These are phyloP conservation scores for Trochalopteron elliotii DNA, from an alignment of 2,113 vertebrate genomes.

Conservation along the genomic window DNA sequence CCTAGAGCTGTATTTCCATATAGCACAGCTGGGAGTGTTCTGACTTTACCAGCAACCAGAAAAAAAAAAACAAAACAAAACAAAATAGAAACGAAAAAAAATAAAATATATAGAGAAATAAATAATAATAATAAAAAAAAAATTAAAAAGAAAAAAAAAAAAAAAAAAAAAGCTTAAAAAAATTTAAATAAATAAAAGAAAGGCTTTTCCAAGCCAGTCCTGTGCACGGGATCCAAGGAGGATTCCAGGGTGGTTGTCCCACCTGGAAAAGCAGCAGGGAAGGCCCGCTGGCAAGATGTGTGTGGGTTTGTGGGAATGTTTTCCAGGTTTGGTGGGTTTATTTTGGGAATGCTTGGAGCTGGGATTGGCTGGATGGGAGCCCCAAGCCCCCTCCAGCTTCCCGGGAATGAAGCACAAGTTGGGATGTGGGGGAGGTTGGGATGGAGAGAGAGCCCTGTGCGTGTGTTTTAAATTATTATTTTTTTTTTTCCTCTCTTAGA, in stretches of 20 bases:
- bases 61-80: no score
- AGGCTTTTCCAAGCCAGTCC: conserved; percentile 58
- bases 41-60: no score
- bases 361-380: not conserved
- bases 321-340: not conserved
- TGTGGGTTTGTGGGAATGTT: not conserved
- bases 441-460: conserved; percentile 37
- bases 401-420: not conserved
- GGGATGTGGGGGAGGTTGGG: conserved; percentile 14
- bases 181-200: not conserved
- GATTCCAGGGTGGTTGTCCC: not conserved
- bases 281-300: not conserved
- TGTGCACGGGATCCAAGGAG: conserved; percentile 21
- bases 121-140: no score
- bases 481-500: conserved; percentile 58
- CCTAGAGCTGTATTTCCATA: no score
- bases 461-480: conserved; percentile 61
- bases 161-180: not conserved
- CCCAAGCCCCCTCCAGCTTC: not conserved
- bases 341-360: not conserved
- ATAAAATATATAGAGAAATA: no score
- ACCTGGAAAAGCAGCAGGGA: not conserved
- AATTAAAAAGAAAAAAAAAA: not conserved
- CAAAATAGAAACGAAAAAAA: no score
- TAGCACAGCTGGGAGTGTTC: no score